Evolutionary conservation across 2,113 vertebrate genomes (phyloP).

Genomic region (Psammodynastes pulverulentus): DNA sequence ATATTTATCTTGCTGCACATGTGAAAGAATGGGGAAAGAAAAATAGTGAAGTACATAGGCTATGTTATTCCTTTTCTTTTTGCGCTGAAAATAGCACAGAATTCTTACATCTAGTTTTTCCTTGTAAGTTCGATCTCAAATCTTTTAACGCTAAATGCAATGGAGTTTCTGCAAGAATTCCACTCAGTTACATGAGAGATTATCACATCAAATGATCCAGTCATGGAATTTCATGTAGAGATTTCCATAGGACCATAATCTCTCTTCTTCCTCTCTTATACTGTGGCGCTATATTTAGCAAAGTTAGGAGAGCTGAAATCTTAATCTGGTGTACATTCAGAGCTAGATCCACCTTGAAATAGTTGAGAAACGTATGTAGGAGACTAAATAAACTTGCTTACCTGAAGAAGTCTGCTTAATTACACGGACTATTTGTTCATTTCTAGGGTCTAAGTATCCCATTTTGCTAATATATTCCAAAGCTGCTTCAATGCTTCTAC

Average conservation of each 20-base stretch:
- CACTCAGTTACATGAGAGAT: background rate
- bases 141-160: background rate
- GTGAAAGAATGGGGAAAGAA: background rate
- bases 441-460: conserved; percentile 95
- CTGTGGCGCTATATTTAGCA: background rate
- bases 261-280: background rate
- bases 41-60: background rate
- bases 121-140: background rate
- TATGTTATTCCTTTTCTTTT: background rate
- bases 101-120: background rate
- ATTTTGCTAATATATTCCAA: conserved; percentile 98
- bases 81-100: background rate
- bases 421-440: conserved; percentile 93
- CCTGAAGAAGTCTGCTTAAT: conserved; percentile 98
- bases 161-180: background rate
- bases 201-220: background rate
- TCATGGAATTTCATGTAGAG: background rate
- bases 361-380: background rate
- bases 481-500: conserved; percentile 93
- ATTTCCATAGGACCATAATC: background rate
- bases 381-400: conserved; percentile 44
- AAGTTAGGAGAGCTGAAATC: too few species aligned
- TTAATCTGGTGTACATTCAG: background rate
- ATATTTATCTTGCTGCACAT: background rate
- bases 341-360: background rate